These are phyloP conservation scores for Troglohyphantes excavatus DNA, from an alignment of 2,888 invertebrate genomes.

Conservation along the genomic window DNA sequence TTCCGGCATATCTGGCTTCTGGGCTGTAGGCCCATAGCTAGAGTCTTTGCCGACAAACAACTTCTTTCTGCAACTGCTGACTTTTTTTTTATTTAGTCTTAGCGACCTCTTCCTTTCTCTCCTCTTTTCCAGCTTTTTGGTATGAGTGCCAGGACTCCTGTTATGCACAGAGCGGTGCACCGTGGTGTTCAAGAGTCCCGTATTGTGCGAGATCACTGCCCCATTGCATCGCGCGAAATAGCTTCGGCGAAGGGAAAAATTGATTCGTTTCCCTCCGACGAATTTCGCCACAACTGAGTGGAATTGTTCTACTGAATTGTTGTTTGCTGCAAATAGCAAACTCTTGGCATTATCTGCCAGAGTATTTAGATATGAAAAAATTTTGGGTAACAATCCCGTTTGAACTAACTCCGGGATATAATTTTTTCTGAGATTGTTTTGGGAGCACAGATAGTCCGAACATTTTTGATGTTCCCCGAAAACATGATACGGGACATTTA, in stretches of 20 bases:
- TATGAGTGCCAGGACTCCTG: too few relatives aligned
- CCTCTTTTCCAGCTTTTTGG: too few relatives aligned
- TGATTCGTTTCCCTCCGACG: conserved; percentile 5
- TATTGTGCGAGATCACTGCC: too few relatives aligned
- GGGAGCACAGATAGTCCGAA: neutral
- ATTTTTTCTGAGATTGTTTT: neutral
- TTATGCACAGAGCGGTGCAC: too few relatives aligned
- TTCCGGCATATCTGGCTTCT: neutral
- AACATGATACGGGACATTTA: neutral
- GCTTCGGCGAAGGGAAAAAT: neutral
- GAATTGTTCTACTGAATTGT: conserved; percentile 32
- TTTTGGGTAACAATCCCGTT: neutral
- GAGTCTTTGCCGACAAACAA: neutral
- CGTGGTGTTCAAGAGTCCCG: too few relatives aligned
- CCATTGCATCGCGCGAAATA: conserved; percentile 18
- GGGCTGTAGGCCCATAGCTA: neutral
- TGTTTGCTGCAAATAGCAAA: conserved; percentile 16
- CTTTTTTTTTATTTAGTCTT: too few relatives aligned
- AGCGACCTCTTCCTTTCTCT: too few relatives aligned
- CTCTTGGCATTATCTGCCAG: neutral
- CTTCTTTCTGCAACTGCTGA: too few relatives aligned
- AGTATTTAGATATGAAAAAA: neutral
- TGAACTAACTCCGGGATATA: neutral
- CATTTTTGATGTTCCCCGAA: neutral
- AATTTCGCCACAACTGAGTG: conserved; percentile 10